phyloP scores from a whole-genome alignment of 2,888 invertebrate species.

The Platycnemis pennipes region DNA sequence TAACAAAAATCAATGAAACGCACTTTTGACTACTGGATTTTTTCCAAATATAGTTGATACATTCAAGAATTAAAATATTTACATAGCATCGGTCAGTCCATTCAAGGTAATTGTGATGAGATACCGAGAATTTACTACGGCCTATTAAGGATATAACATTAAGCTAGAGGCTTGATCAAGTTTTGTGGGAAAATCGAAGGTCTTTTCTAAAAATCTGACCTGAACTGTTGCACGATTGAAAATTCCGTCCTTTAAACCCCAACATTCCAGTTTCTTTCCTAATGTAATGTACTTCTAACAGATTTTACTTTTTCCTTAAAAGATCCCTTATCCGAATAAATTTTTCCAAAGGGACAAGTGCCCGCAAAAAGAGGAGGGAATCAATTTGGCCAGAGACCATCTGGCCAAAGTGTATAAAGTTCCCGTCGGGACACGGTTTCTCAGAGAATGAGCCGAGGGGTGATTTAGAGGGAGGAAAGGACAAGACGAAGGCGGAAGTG shows the following conservation, averaged over 20 bases:
- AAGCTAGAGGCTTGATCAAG: background rate
- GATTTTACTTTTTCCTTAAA: background rate
- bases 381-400: background rate
- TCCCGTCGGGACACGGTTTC: background rate
- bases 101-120: no score
- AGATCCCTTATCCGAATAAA: background rate
- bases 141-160: background rate
- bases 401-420: slow-evolving; percentile 6
- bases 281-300: background rate
- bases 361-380: background rate
- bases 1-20: no score
- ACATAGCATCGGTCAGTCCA: no score
- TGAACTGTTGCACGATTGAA: background rate
- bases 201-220: background rate
- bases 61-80: no score
- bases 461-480: background rate
- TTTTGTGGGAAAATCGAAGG: background rate
- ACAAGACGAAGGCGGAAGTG: background rate
- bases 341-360: background rate
- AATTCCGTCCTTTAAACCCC: background rate
- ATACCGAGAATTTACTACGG: no score
- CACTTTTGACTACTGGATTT: no score
- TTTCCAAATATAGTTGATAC: no score
- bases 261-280: background rate
- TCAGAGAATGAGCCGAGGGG: background rate